These are phyloP conservation scores for Tetragonula clypearis DNA, from an alignment of 1,140 invertebrate species.

Conservation along the genomic window DNA sequence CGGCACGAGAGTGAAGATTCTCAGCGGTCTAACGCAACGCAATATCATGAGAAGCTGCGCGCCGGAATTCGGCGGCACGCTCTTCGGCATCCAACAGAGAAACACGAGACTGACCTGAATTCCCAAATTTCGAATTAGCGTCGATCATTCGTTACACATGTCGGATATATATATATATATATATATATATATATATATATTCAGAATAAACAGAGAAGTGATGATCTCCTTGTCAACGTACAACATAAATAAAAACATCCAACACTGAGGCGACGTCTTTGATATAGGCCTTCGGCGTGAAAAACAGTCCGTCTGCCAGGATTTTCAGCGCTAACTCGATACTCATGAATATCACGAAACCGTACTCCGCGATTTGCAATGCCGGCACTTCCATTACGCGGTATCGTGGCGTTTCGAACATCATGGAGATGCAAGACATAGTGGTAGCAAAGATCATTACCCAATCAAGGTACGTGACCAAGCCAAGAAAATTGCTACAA, in stretches of 20 bases:
- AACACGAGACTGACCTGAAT: slow-evolving; percentile 95
- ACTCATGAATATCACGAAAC: slow-evolving; percentile 99
- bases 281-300: slow-evolving; percentile 99
- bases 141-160: background rate
- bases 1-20: slow-evolving; percentile 99
- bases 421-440: slow-evolving; percentile 98
- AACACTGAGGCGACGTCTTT: slow-evolving; percentile 98
- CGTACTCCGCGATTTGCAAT: slow-evolving; percentile 97
- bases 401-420: slow-evolving; percentile 97
- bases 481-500: slow-evolving; percentile 96
- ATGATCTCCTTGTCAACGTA: slow-evolving; percentile 80
- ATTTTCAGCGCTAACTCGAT: slow-evolving; percentile 97
- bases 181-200: too few relatives aligned
- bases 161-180: too few relatives aligned
- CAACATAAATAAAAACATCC: slow-evolving; percentile 98
- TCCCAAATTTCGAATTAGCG: slow-evolving; percentile 2
- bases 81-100: slow-evolving; percentile 97
- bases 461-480: slow-evolving; percentile 99
- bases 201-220: too few relatives aligned
- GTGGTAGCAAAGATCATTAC: slow-evolving; percentile 99
- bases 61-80: slow-evolving; percentile 94
- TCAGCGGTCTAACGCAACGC: slow-evolving; percentile 95
- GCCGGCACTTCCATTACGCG: slow-evolving; percentile 93
- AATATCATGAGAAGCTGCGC: slow-evolving; percentile 98
- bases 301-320: slow-evolving; percentile 98